These are phyloP conservation scores for Serrognathus titanus DNA, from an alignment of 2,888 invertebrate genomes.

Conservation along the genomic window DNA sequence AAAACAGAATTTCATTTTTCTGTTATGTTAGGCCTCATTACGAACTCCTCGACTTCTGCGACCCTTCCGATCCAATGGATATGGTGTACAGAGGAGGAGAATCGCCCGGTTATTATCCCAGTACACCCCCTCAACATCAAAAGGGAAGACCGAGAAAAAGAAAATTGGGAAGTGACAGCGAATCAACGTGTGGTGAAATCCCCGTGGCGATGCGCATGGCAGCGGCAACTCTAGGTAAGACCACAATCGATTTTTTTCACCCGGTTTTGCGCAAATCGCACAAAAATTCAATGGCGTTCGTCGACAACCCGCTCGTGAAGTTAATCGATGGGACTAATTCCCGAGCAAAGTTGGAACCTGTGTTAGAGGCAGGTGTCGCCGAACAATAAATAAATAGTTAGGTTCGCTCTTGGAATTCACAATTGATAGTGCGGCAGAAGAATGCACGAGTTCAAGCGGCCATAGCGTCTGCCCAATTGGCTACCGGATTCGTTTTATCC, in stretches of 20 bases:
- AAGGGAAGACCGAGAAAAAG: slow-evolving; percentile 81
- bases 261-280: not conserved
- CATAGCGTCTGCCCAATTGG: slow-evolving; percentile 47
- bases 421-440: slow-evolving; percentile 19
- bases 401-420: slow-evolving; percentile 26
- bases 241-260: slow-evolving; percentile 11
- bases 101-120: slow-evolving; percentile 63
- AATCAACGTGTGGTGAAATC: slow-evolving; percentile 58
- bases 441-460: slow-evolving; percentile 28
- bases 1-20: too few relatives aligned
- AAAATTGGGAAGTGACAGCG: slow-evolving; percentile 56
- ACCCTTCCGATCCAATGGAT: slow-evolving; percentile 58
- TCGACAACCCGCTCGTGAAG: not conserved
- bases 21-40: slow-evolving; percentile 58
- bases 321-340: slow-evolving; percentile 10
- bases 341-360: slow-evolving; percentile 14
- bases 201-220: slow-evolving; percentile 70
- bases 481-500: slow-evolving; percentile 51
- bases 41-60: slow-evolving; percentile 62
- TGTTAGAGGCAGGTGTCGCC: slow-evolving; percentile 27
- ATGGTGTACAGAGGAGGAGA: slow-evolving; percentile 59
- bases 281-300: not conserved
- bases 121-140: slow-evolving; percentile 59
- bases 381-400: slow-evolving; percentile 26
- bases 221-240: slow-evolving; percentile 65